Conservation (phyloP, 2,888 invertebrate species). For the Drosophila flavopinicola region DNA sequence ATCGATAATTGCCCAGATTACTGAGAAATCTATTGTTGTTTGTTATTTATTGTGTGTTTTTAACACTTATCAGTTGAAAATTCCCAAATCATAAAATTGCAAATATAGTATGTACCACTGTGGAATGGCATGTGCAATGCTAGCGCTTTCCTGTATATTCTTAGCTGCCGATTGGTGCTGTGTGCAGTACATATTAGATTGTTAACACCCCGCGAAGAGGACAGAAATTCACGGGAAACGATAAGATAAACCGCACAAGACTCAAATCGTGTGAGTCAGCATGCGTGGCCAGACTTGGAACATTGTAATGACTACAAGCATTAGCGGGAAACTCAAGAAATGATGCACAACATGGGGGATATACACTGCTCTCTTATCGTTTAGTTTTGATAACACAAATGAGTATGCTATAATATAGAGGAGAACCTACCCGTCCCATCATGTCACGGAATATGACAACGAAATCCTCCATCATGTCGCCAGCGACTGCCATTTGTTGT, state of each 20-base stretch:
- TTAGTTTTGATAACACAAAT: neutral
- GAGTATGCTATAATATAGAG: constrained; percentile 9
- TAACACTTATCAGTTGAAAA: too few species aligned
- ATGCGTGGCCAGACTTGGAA: neutral
- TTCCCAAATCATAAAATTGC: too few species aligned
- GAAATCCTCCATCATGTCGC: constrained; percentile 91
- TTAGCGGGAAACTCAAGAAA: constrained; percentile 14
- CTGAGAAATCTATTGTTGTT: too few species aligned
- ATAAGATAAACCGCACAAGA: constrained; percentile 51
- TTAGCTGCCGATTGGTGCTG: constrained; percentile 24
- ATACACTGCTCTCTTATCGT: neutral
- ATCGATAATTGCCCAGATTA: too few species aligned
- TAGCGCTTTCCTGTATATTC: constrained; percentile 43
- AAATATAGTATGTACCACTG: neutral
- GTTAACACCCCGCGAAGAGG: neutral
- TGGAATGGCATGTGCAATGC: constrained; percentile 27
- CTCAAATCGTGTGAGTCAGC: constrained; percentile 30
- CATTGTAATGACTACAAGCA: neutral
- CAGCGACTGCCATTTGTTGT: constrained; percentile 86
- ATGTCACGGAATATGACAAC: constrained; percentile 89
- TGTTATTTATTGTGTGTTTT: too few species aligned
- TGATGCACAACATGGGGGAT: constrained; percentile 1
- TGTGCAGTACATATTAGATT: constrained; percentile 10
- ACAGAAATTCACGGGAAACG: constrained; percentile 21
- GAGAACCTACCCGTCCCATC: constrained; percentile 87